Evolutionary conservation across 2,797 vertebrate species (phyloP).

Genomic region (Phataginus tricuspis): DNA sequence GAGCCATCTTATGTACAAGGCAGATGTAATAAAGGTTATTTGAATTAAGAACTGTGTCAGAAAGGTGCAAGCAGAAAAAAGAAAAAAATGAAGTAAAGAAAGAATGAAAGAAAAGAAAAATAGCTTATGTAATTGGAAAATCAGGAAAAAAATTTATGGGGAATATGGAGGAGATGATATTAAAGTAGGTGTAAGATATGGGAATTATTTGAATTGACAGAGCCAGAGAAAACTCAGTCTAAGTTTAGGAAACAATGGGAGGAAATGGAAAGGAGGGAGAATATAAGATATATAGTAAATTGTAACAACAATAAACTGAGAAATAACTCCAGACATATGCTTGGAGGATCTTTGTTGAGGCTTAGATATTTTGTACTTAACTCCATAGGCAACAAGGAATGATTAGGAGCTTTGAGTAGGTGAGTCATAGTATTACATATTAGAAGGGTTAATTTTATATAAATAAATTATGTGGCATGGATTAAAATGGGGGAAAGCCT

Average conservation of each 20-base stretch:
- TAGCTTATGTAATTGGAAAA: neutral
- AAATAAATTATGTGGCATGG: slow-evolving; percentile 26
- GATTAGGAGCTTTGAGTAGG: neutral
- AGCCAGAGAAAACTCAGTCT: neutral
- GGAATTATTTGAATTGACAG: slow-evolving; percentile 17
- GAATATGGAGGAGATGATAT: neutral
- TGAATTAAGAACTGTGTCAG: slow-evolving; percentile 8
- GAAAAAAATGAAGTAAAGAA: neutral
- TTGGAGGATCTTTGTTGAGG: slow-evolving; percentile 2
- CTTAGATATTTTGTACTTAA: slow-evolving; percentile 20
- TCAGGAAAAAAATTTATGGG: neutral
- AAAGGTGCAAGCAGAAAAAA: neutral
- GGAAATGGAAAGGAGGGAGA: neutral
- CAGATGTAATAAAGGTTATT: neutral
- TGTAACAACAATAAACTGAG: neutral
- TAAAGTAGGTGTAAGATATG: neutral
- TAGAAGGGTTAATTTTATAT: slow-evolving; percentile 34
- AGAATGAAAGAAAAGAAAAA: neutral
- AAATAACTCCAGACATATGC: neutral
- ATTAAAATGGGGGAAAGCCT: neutral
- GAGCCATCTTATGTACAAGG: neutral
- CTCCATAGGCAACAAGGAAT: neutral
- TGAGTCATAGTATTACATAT: neutral
- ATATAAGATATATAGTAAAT: neutral
- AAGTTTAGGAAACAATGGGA: neutral